Base-by-base conservation (phyloP, 2,888 invertebrate species). In the Antitype chi region DNA sequence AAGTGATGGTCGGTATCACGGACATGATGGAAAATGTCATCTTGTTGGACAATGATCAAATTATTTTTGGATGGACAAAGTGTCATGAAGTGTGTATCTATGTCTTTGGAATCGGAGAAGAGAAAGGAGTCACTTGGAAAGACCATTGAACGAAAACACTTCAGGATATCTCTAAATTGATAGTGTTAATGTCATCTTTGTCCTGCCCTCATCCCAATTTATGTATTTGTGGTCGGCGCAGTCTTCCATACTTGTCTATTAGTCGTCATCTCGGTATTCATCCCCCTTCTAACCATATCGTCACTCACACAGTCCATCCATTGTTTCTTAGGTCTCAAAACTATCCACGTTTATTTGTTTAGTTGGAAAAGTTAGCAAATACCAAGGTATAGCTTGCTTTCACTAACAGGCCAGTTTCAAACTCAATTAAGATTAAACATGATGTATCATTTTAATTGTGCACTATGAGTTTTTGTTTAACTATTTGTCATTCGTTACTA, bases 1-100 rank as follows among this genome's bases (percentile, higher is more conserved):
- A 76, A 84, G 78, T 83, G 81, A 83, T 63, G 15, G 25, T 11
- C 67, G 32, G 43, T 47, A 17, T 76, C 57, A 25, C 49, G 57
- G 73, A 62, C 11, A 32, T 43, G 3, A 52, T n/a, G 55, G 59
- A 47, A 71, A 55, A 32, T n/a, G 28, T 23, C 64, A 52, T 69
- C 82, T 85, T 66, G 57, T 84, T 55, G 15, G 2, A 15, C 6
- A 49, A 17, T 53, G 1, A 59, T 52, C 32, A 23, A 32, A 1
- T 47, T 25, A 66, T 60, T 38, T 49, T 59, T 77, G 2, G 11
- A 47, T 25, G 0, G 23, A 32, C 11, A 32, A 15, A 57, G 7
- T 38, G 60, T 52, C 17, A n/a, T 59, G 25, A 9, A 47, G 13
- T 47, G 6, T 49, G 15, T 13, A 53, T 15, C 15, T 28, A 28